Conservation (phyloP, 1,140 invertebrate species). For the Protaetia brevitarsis region DNA sequence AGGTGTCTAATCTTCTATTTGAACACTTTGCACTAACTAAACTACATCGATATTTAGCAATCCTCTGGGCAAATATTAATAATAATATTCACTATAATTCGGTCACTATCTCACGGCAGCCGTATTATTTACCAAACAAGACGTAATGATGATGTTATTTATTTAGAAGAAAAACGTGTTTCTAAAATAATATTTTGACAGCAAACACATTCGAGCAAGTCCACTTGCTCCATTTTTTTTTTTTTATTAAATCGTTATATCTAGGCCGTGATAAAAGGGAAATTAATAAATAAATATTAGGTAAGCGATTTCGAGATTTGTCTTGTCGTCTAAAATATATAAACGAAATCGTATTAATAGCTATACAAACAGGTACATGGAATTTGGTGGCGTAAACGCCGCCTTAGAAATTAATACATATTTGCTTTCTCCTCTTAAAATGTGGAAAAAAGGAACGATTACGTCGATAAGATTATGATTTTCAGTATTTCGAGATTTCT, state of each 20-base stretch:
- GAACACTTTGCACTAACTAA: too few species aligned
- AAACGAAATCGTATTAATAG: neutral
- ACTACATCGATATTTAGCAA: too few species aligned
- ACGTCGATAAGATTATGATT: neutral
- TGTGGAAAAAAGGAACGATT: neutral
- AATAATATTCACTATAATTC: too few species aligned
- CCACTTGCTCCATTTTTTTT: slow-evolving; percentile 4
- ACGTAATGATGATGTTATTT: too few species aligned
- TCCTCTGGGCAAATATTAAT: too few species aligned
- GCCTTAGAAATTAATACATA: neutral
- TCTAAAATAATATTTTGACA: slow-evolving; percentile 10
- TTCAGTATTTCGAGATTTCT: neutral
- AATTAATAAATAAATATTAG: slow-evolving; percentile 18
- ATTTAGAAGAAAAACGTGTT: too few species aligned
- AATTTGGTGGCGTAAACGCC: neutral
- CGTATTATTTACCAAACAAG: too few species aligned
- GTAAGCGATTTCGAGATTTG: slow-evolving; percentile 3
- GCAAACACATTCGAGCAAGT: slow-evolving; percentile 3
- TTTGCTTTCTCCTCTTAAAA: neutral
- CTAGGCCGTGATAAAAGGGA: slow-evolving; percentile 10
- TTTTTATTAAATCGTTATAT: neutral
- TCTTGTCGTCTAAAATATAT: neutral
- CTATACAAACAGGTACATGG: neutral
- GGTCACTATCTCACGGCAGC: too few species aligned
- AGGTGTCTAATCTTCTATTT: too few species aligned